A percentile compares a stretch with the other conserved stretches of the same genome.
Conservation (phyloP, 2,113 vertebrate genomes). For the Pygoscelis adeliae region DNA sequence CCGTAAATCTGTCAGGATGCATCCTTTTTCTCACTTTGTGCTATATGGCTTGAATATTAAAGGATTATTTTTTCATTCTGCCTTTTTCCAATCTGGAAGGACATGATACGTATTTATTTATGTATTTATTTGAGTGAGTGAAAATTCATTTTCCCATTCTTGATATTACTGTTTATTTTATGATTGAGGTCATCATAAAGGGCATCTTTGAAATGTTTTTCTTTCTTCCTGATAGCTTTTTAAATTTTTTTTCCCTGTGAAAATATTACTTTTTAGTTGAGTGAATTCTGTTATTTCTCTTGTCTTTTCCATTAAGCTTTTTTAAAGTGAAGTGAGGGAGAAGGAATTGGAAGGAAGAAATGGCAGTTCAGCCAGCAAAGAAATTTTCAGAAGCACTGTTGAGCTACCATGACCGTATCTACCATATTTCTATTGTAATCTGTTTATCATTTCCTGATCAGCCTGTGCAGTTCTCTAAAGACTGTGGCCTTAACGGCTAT, state of each 20-base stretch:
- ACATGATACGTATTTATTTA: background rate
- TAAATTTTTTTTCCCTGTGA: background rate
- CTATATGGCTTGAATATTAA: constrained; percentile 1
- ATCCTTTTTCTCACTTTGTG: background rate
- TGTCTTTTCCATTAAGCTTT: background rate
- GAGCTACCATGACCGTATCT: background rate
- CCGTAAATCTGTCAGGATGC: constrained; percentile 14
- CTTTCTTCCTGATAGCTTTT: background rate
- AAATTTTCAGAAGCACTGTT: background rate
- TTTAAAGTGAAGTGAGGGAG: background rate
- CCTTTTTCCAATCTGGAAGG: background rate
- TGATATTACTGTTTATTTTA: background rate
- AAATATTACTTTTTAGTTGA: background rate
- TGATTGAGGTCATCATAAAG: background rate
- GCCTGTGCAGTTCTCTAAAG: background rate
- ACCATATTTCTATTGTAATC: background rate
- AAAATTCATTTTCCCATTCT: background rate
- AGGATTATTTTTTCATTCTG: background rate
- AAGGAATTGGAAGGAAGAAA: background rate
- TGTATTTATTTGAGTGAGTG: background rate
- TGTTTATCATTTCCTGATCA: background rate
- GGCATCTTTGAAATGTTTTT: background rate
- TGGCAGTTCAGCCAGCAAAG: background rate
- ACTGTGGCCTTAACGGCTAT: background rate
- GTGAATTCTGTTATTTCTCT: background rate